phyloP scores from a whole-genome alignment of 1,140 invertebrate genomes.

The Drosophila sp. region DNA sequence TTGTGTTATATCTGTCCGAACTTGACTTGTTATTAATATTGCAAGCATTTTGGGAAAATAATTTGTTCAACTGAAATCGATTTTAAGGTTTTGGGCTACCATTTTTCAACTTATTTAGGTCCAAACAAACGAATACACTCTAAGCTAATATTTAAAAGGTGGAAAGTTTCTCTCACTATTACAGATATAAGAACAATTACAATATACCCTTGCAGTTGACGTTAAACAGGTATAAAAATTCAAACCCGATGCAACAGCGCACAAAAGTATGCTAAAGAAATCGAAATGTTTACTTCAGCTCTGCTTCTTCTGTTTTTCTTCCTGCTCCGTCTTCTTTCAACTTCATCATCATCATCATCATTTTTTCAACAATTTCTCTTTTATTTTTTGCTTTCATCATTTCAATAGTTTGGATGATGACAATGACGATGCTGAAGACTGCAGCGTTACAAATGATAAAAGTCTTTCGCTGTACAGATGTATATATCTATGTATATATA shows the following conservation, averaged over 20 bases:
- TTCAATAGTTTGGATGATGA: slow-evolving; percentile 68
- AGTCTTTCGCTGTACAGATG: slow-evolving; percentile 2
- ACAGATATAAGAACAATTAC: not conserved
- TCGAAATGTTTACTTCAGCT: slow-evolving; percentile 25
- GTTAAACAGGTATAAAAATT: not conserved
- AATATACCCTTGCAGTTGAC: not conserved
- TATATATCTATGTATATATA: not conserved
- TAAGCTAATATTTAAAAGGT: too few relatives aligned
- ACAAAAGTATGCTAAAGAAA: slow-evolving; percentile 63
- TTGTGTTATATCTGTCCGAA: too few relatives aligned
- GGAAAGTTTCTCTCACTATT: too few relatives aligned
- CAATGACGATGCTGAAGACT: slow-evolving; percentile 50
- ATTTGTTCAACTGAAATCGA: too few relatives aligned
- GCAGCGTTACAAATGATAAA: slow-evolving; percentile 21
- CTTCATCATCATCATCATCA: not conserved
- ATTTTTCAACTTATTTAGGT: too few relatives aligned
- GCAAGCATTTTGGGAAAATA: too few relatives aligned
- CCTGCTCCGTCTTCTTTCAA: too few relatives aligned
- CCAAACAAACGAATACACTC: too few relatives aligned
- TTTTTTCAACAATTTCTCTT: not conserved
- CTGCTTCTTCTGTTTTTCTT: not conserved
- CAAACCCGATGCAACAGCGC: slow-evolving; percentile 22
- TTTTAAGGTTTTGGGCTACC: too few relatives aligned
- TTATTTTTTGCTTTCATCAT: slow-evolving; percentile 20
- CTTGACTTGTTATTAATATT: too few relatives aligned